Evolutionary conservation across 2,888 invertebrate species (phyloP), one percentile per base, ranked within the genome.

Genomic region (Dasysyrphus albostriatus): DNA sequence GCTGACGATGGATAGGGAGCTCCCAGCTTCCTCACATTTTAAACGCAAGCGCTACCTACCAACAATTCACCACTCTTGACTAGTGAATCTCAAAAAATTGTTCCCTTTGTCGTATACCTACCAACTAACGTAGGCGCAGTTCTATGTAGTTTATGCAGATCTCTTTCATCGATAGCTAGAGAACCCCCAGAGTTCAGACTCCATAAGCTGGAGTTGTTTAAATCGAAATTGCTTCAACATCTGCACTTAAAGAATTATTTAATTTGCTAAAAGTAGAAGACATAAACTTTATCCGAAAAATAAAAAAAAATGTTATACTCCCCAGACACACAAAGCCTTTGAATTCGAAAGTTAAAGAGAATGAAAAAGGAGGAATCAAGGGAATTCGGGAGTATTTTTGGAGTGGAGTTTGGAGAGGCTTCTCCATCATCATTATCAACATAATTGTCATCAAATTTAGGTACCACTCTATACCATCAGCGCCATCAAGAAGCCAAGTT

Each of bases 401-500:
- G 8, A 34, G 8, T 37, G 16, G 24, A 3, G 14, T 54, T 24
- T 24, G 59, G 4, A 24, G 61, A 42, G 29, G 10, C 24, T 67
- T 32, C 51, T 67, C 14, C 32, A 47, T 44, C 44, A 19, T 49
- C 63, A 59, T 69, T 56, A 37, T n/a, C 32, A 47, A 56, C 44
- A 19, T 49, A 56, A 59, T 69, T 56, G 47, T 34, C 67, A 49
- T 39, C 59, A 69, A 51, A 49, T 51, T 19, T 37, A 19, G 67
- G 49, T 44, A 44, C 63, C 59, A 58, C 12, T 59, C 19, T 39
- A 12, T 5, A 49, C 3, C 5, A 4, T 12, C 5, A 42, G 24
- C 34, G 19, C 54, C 58, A 59, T 58, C 59, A 78, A 65, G 61
- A 79, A 87, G 83, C 87, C 87, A 83, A 83, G 83, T 83, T 87